phyloP scores from a whole-genome alignment of 2,113 vertebrate species.

The Hyaena hyaena region DNA sequence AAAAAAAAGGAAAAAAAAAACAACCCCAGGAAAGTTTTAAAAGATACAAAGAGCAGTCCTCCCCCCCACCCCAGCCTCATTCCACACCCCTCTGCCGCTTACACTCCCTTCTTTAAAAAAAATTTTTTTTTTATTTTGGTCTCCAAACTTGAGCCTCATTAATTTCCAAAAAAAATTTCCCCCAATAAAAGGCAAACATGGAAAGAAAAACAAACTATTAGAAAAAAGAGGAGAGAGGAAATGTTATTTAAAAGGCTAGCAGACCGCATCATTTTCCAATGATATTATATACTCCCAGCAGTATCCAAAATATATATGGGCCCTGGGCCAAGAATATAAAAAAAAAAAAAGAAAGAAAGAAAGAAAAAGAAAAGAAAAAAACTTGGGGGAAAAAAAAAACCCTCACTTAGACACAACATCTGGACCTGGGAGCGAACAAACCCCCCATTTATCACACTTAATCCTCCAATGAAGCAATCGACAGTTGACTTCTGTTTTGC shows the following conservation, averaged over 20 bases:
- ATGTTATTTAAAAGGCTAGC: slow-evolving; percentile 99
- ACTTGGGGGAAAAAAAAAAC: slow-evolving; percentile 78
- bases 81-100: slow-evolving; percentile 31
- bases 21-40: background rate
- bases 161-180: slow-evolving; percentile 86
- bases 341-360: slow-evolving; percentile 85
- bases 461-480: slow-evolving; percentile 94
- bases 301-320: slow-evolving; percentile 99
- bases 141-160: slow-evolving; percentile 86
- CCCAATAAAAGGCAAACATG: slow-evolving; percentile 99
- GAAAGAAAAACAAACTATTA: slow-evolving; percentile 99
- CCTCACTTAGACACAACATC: slow-evolving; percentile 97
- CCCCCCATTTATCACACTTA: slow-evolving; percentile 98
- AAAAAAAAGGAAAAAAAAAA: slow-evolving; percentile 47
- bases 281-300: slow-evolving; percentile 99
- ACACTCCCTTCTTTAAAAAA: background rate
- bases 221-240: slow-evolving; percentile 99
- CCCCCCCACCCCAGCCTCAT: background rate
- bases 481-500: slow-evolving; percentile 95
- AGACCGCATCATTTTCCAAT: slow-evolving; percentile 99
- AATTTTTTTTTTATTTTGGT: slow-evolving; percentile 74
- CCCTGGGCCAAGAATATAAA: slow-evolving; percentile 95
- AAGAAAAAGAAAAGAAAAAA: background rate
- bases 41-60: slow-evolving; percentile 44
- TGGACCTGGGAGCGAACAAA: slow-evolving; percentile 99